Evolutionary conservation across 2,797 vertebrate genomes (phyloP), one percentile per base, ranked within the genome.

Genomic region (Lutjanus argentimaculatus): DNA sequence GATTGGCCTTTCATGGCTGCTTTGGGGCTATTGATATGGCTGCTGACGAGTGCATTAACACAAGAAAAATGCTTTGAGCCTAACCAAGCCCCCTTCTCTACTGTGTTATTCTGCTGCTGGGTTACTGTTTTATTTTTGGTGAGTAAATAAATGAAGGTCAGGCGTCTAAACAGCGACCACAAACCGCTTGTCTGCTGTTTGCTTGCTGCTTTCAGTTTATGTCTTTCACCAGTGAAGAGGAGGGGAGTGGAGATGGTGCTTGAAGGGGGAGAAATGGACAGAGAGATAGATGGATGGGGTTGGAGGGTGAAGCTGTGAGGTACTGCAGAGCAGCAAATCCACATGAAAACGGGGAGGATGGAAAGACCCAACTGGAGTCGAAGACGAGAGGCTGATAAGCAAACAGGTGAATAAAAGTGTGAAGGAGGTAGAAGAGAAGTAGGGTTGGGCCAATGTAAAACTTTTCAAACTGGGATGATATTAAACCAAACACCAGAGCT

Each of bases 1-100:
- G 79, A 92, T 85, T 76, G 88, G 85, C 76, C 87, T 84, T 89
- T 91, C 80, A 67, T 82, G 72, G 79, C 71, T 80, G 86, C 86
- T 88, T 76, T 85, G 87, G 83, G 82, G 75, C 72, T 86, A 83
- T 75, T 87, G 88, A 91, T 88, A 89, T 72, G 77, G 82, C 70
- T 85, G 75, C 87, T 87, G 90, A 87, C 55, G 49, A 87, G 79
- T 81, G 83, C 72, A 83, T 79, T 84, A 78, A 81, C 46, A 75
- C 52, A 64, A 64, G 12, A 69, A 68, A 77, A 75, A 66, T 12
- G 72, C 61, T 56, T 73, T 46, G 10, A 42, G 72, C 6, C 49
- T 8, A 52, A 75, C 51, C 13, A 16, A 64, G 42, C 49, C 51
- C 46, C 17, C 3, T n/a, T 48, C 59, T 75, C 48, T 43, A 17